Evolutionary conservation across 2,888 invertebrate species (phyloP), one percentile per base, ranked within the genome.

Genomic region (Falcaria lacertinaria): DNA sequence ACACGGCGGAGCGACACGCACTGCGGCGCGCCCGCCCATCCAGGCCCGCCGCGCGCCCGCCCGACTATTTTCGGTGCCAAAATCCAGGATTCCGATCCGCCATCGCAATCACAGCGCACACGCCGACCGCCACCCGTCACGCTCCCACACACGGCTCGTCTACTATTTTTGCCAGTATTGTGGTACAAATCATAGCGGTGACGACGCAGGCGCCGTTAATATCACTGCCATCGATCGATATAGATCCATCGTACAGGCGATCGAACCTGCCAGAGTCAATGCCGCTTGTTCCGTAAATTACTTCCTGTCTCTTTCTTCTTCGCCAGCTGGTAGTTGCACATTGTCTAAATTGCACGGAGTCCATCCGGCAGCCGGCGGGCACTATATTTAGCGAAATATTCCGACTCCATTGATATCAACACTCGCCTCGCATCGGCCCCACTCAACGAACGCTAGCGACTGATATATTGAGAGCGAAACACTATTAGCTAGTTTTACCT

Each of bases 1-100:
- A 80, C 78, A 83, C 88, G 89, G 89, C 89, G 89, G 89, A 89
- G 89, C 89, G 89, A 80, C 89, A 80, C 88, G 88, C 88, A 89
- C 88, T 88, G 87, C 80, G 80, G 74, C 69, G 73, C 72, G 74
- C 76, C 79, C 78, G 76, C 79, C 79, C 80, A 70, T 69, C 73
- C 64, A 61, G 61, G 66, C 64, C 60, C 68, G 58, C 76, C 77
- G 77, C 79, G 72, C 79, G 76, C 80, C 80, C 83, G 80, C 83
- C 76, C 75, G 80, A 81, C 87, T 88, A 88, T 89, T 89, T 89
- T 88, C 78, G 88, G 88, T 84, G 87, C 84, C 87, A 88, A 88
- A 88, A 86, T 83, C 79, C 84, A 80, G 79, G 80, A 86, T 85
- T 84, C 79, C 79, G 60, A 80, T 77, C 78, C 71, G 66, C 69